Evolutionary conservation across 2,888 invertebrate genomes (phyloP).

Genomic region (Drosophila stalkeri): DNA sequence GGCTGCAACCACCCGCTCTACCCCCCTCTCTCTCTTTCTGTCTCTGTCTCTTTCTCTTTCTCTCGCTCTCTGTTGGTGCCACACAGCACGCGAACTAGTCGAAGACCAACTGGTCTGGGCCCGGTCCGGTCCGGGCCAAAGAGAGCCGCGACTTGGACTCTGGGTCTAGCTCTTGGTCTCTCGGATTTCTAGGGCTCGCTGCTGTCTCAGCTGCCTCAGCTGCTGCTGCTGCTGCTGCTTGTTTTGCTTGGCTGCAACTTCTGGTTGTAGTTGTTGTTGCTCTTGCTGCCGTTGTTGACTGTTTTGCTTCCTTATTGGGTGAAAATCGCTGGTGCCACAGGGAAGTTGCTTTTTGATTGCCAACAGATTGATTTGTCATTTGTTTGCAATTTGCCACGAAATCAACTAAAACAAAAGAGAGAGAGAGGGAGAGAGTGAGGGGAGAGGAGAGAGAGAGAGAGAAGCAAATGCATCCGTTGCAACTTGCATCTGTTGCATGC

Average conservation of each 20-base stretch:
- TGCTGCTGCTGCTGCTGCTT: constrained; percentile 27
- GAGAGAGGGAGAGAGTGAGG: neutral
- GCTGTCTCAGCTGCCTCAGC: constrained; percentile 27
- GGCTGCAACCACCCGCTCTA: neutral
- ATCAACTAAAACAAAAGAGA: constrained; percentile 2
- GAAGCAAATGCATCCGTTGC: constrained; percentile 34
- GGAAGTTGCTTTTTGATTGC: constrained; percentile 73
- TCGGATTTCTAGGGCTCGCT: constrained; percentile 68
- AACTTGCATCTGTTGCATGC: constrained; percentile 41
- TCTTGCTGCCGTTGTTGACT: constrained; percentile 40
- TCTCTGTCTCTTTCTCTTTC: constrained; percentile 7
- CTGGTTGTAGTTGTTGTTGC: constrained; percentile 55
- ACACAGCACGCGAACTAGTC: constrained; percentile 58
- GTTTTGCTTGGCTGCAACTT: constrained; percentile 72
- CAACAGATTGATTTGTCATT: constrained; percentile 76
- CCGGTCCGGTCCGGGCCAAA: constrained; percentile 58
- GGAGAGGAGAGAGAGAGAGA: neutral
- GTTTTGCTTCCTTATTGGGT: constrained; percentile 77
- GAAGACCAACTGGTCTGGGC: constrained; percentile 73
- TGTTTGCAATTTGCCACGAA: constrained; percentile 58
- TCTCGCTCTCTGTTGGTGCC: constrained; percentile 12
- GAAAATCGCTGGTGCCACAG: constrained; percentile 67
- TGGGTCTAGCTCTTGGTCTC: constrained; percentile 32
- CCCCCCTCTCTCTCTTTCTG: neutral
- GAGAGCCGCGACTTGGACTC: constrained; percentile 35